Conservation (phyloP, 2,113 vertebrate species). For the Gymnorhina tibicen region DNA sequence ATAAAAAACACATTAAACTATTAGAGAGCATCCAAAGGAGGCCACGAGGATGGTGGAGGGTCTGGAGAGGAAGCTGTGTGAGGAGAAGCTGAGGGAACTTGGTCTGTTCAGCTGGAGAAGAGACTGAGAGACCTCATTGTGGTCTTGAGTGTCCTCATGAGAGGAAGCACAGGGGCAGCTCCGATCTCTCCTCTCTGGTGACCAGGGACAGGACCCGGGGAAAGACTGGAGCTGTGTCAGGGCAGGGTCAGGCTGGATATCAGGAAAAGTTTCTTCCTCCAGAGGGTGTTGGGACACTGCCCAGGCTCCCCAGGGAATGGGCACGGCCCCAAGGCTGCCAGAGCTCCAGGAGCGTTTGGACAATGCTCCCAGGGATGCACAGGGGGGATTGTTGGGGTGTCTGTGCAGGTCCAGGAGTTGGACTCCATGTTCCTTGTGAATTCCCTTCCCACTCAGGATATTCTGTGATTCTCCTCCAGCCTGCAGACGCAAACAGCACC, state of each 20-base stretch:
- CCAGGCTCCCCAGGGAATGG: neutral
- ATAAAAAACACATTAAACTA: neutral
- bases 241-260: fast-evolving
- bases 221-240: neutral
- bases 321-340: fast-evolving
- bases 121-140: neutral
- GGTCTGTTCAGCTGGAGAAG: neutral
- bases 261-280: neutral
- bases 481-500: neutral
- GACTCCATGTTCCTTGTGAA: no score
- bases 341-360: neutral
- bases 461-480: neutral
- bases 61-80: neutral
- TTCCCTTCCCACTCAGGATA: neutral
- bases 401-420: neutral
- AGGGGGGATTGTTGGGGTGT: neutral
- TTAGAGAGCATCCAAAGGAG: neutral
- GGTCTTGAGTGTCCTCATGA: neutral
- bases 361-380: fast-evolving
- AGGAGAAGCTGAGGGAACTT: neutral
- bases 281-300: neutral
- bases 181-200: neutral
- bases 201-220: neutral
- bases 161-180: neutral
- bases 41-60: neutral